A percentile compares a stretch with the other conserved stretches of the same genome.
phyloP scores from a whole-genome alignment of 1,140 invertebrate species.

The Leucophenga varia region DNA sequence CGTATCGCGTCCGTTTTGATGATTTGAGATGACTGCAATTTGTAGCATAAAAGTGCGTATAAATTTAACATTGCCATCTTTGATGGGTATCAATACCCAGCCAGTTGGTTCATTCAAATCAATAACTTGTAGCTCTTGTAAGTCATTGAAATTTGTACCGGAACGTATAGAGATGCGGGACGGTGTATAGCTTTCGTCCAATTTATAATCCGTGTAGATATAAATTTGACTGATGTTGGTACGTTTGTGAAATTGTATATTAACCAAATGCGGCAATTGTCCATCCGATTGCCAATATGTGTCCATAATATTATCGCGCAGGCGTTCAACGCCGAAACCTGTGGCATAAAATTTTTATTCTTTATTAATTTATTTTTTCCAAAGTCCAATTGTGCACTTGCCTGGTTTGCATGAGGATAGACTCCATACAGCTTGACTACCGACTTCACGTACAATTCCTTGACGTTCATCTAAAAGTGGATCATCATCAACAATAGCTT shows the following conservation, averaged over 20 bases:
- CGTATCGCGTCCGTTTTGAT: conserved; percentile 97
- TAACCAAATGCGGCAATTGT: conserved; percentile 95
- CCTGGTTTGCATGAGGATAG: conserved; percentile 97
- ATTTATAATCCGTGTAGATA: conserved; percentile 96
- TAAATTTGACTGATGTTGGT: conserved; percentile 94
- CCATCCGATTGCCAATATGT: conserved; percentile 99
- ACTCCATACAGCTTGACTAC: conserved; percentile 96
- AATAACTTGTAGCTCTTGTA: conserved; percentile 95
- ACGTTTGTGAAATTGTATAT: conserved; percentile 96
- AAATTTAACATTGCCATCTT: conserved; percentile 83
- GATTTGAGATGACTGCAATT: conserved; percentile 95
- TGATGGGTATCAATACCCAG: conserved; percentile 92
- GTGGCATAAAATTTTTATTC: no score
- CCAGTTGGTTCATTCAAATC: conserved; percentile 91
- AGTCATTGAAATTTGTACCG: conserved; percentile 95
- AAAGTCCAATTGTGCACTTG: conserved; percentile 42
- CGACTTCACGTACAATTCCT: conserved; percentile 88
- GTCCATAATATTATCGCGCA: conserved; percentile 91
- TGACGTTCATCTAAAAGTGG: conserved; percentile 72
- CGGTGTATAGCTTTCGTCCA: conserved; percentile 99
- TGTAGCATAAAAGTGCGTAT: conserved; percentile 96
- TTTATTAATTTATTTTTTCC: not conserved
- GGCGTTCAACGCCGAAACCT: conserved; percentile 97
- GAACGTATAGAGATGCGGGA: conserved; percentile 92
- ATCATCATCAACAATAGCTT: conserved; percentile 42